Base-by-base conservation (phyloP, 2,113 vertebrate genomes). In the Pygoscelis antarcticus region DNA sequence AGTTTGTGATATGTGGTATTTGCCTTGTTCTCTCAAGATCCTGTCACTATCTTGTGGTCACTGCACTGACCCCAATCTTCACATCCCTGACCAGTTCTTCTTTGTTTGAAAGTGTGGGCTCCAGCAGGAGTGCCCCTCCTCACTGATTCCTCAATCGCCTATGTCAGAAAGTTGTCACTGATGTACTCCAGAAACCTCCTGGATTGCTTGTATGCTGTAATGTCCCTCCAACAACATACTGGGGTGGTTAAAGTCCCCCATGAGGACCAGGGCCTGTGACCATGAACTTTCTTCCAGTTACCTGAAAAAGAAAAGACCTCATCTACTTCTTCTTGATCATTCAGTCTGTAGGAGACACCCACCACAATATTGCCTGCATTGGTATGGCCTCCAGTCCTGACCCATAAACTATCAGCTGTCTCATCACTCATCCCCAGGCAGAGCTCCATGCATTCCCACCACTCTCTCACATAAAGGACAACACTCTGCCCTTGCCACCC, bases 311-410 rank as follows among this genome's bases (percentile, higher is more conserved):
- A 78, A 78, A 79, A 68, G 20, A 54, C 21, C 20, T 87, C 76
- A 54, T 54, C 68, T 54, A 40, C 42, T 51, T 44, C n/a, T 49
- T 57, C 17, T 61, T 57, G 26, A 65, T 46, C 51, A 52, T 29
- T 71, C 44, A 51, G 36, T 25, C 29, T 55, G n/a, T 10, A 77
- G 64, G 30, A 71, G 44, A 65, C 44, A 58, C 6, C 12, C 54
- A 83, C 23, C 1, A 1, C 47, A 54, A 10, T 16, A 38, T 10
- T 4, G 1, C 46, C 46, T 3, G 1, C 36, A 72, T 6, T 60
- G 76, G 34, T 74, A 52, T 60, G 27, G 20, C 36, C n/a, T 55
- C 19, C n/a, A 47, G n/a, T 42, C 15, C 36, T 49, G 13, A 90
- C 20, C 44, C 38, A 52, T 38, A 27, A 65, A 36, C 65, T 20